Conservation (phyloP, 2,797 vertebrate species). For the Acropternis orthonyx region DNA sequence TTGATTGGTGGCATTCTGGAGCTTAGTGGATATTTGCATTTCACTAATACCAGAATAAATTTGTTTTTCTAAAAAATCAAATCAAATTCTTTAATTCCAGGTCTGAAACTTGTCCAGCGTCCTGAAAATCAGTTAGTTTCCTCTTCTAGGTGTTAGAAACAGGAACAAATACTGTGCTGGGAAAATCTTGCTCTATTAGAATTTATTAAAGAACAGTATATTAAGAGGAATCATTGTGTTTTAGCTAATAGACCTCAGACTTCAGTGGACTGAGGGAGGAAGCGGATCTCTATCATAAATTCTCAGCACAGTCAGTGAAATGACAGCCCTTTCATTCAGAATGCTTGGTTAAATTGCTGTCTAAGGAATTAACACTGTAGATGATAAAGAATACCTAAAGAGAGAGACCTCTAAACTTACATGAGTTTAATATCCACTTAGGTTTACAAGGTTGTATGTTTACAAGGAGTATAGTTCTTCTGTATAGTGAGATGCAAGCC, state of each 20-base stretch:
- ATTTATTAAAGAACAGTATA: background rate
- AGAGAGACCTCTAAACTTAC: background rate
- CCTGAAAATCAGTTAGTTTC: background rate
- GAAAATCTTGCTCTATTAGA: background rate
- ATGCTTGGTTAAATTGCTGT: background rate
- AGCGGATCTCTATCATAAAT: background rate
- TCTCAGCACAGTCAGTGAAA: background rate
- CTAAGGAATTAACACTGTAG: background rate
- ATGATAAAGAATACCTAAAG: background rate
- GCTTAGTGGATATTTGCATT: background rate
- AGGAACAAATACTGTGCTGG: background rate
- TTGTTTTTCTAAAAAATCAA: background rate
- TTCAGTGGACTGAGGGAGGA: background rate
- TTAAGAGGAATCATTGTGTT: background rate
- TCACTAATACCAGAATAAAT: background rate
- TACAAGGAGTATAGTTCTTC: background rate
- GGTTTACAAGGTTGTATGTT: background rate
- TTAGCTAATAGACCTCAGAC: background rate
- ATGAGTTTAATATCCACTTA: background rate
- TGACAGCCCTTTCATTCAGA: background rate
- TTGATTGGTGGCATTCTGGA: background rate
- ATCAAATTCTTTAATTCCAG: background rate
- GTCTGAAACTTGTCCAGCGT: background rate
- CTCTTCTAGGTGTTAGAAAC: background rate
- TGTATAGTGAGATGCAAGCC: background rate